Evolutionary conservation across 2,797 vertebrate genomes (phyloP), one percentile per base, ranked within the genome.

Genomic region (Octomys mimax): DNA sequence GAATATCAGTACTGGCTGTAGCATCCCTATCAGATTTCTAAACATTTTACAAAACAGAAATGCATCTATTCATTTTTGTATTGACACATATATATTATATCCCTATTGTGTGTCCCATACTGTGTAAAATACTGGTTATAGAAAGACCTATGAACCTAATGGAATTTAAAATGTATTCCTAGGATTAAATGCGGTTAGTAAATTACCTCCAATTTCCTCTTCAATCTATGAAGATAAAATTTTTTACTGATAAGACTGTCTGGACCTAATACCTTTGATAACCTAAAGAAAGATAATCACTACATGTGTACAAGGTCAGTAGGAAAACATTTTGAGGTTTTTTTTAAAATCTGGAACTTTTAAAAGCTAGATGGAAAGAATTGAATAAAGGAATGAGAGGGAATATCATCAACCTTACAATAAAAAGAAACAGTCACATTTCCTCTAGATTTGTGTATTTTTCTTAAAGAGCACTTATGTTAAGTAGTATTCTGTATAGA

Each of bases 1-100:
- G 39, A 92, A 36, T 61, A 75, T 81, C 57, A 87, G 31, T 18
- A 12, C 39, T 95, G 49, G 57, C 61, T 89, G 6, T 87, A 59
- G 26, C 31, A 77, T 71, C 46, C 91, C 59, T 36, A 82, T 28
- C 33, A 82, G 26, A 68, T 91, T 77, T 10, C 36, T 86, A 77
- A 92, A 96, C 22, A 95, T 66, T 94, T 96, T 95, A 31, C 2
- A 96, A 85, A 87, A 49, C 33, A 42, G 62, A 92, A 91, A 80
- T 36, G 49, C 39, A 39, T 81, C 81, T 64, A 36, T 61, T 87
- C 10, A 71, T 84, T 39, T 5, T 42, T 33, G 82, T 10, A 33
- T 70, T 79, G 92, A 24, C n/a, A 26, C 77, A 57, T 96, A 19
- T 36, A 54, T 92, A 82, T 71, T 86, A 2, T 28, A 92, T 66